phyloP scores from a whole-genome alignment of 2,888 invertebrate genomes.

The Entomobrya proxima region DNA sequence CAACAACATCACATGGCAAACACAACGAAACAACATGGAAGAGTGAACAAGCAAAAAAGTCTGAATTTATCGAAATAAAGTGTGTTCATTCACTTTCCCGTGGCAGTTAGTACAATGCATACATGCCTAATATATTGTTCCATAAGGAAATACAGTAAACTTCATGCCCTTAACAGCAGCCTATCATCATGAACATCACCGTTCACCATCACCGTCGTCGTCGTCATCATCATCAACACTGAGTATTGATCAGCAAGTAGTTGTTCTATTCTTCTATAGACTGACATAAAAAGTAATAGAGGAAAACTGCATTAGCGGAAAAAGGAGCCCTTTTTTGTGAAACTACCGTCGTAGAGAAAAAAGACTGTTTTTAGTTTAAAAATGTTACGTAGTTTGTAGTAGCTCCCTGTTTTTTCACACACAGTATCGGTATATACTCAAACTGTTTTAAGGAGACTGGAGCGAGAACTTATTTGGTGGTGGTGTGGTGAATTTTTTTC shows the following conservation, averaged over 20 bases:
- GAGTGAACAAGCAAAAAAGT: constrained; percentile 11
- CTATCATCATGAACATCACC: constrained; percentile 31
- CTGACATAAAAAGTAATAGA: constrained; percentile 36
- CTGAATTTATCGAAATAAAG: constrained; percentile 14
- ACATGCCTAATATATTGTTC: not conserved
- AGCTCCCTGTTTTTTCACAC: not conserved
- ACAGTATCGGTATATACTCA: not conserved
- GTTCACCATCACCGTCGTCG: too few relatives aligned
- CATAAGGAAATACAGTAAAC: not conserved
- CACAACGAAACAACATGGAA: constrained; percentile 17
- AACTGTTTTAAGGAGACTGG: constrained; percentile 18
- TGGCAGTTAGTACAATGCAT: not conserved
- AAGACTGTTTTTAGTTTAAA: not conserved
- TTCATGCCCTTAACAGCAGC: not conserved
- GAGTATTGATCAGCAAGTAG: constrained; percentile 54
- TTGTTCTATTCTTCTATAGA: not conserved
- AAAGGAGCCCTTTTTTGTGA: constrained; percentile 29
- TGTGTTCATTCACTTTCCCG: constrained; percentile 10
- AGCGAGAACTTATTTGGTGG: not conserved
- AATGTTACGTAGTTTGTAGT: not conserved
- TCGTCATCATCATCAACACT: constrained; percentile 36
- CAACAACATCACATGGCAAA: not conserved
- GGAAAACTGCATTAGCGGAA: constrained; percentile 57
- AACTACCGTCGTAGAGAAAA: not conserved
- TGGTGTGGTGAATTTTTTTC: constrained; percentile 6